Conservation (phyloP, 23 tunicate genomes). For the Corella eumyota region DNA sequence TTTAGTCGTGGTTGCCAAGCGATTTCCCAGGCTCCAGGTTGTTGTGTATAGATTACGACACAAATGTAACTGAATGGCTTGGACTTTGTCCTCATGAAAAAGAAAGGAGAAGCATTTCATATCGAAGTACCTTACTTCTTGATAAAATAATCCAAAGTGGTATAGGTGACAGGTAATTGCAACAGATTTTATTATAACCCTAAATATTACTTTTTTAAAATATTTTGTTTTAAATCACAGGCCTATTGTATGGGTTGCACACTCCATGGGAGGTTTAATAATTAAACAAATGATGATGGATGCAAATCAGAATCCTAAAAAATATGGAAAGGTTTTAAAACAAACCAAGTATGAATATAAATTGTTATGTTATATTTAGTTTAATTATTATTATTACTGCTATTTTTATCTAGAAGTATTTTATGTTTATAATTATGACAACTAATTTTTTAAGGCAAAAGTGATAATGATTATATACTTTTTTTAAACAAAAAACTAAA, state of each 20-base stretch:
- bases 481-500: no score
- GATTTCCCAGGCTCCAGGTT: conserved; percentile 56
- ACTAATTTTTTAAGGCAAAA: no score
- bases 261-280: conserved; percentile 86
- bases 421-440: no score
- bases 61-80: conserved; percentile 80
- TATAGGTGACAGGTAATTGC: conserved; percentile 41
- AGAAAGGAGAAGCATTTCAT: conserved; percentile 49
- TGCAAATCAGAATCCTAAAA: conserved; percentile 36
- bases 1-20: conserved; percentile 56
- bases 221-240: no score
- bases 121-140: conserved; percentile 46
- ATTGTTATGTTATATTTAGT: no score
- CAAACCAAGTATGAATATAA: conserved; percentile 46
- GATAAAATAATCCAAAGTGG: conserved; percentile 45
- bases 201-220: neutral
- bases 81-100: conserved; percentile 61
- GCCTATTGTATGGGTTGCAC: conserved; percentile 75
- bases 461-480: no score
- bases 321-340: conserved; percentile 31
- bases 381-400: neutral
- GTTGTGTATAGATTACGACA: conserved; percentile 78
- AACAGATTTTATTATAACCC: neutral
- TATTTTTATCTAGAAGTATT: no score
- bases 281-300: conserved; percentile 68